Conservation (phyloP, 2,797 vertebrate genomes). For the Sparidentex hasta region DNA sequence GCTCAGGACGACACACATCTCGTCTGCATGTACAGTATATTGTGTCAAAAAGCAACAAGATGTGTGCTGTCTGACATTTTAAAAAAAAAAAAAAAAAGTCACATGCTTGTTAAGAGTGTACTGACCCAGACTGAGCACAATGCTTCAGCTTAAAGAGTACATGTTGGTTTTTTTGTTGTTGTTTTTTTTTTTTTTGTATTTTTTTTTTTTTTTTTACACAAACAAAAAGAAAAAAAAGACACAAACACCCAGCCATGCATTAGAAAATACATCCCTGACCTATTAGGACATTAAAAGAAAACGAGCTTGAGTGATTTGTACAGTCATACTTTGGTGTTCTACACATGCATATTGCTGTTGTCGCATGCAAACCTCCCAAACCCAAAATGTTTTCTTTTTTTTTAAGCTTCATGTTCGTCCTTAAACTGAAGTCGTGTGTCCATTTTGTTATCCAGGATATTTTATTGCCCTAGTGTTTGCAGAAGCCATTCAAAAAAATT, state of each 20-base stretch:
- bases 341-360: constrained; percentile 73
- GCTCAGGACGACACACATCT: background rate
- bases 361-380: constrained; percentile 72
- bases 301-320: constrained; percentile 61
- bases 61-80: constrained; percentile 24
- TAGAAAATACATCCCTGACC: constrained; percentile 72
- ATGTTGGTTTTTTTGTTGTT: constrained; percentile 32
- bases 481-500: constrained; percentile 26
- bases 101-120: constrained; percentile 61
- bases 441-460: constrained; percentile 36
- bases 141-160: constrained; percentile 64
- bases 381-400: constrained; percentile 27
- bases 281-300: constrained; percentile 54
- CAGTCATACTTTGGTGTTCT: constrained; percentile 78
- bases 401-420: constrained; percentile 36
- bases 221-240: constrained; percentile 67
- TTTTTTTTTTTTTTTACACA: constrained; percentile 56
- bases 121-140: constrained; percentile 54
- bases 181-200: background rate
- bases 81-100: constrained; percentile 42
- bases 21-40: background rate
- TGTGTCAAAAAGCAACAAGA: constrained; percentile 27
- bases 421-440: constrained; percentile 34
- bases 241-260: constrained; percentile 80
- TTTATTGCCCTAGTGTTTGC: constrained; percentile 51